phyloP scores from a whole-genome alignment of 2,113 vertebrate genomes.

The Mirza zaza region DNA sequence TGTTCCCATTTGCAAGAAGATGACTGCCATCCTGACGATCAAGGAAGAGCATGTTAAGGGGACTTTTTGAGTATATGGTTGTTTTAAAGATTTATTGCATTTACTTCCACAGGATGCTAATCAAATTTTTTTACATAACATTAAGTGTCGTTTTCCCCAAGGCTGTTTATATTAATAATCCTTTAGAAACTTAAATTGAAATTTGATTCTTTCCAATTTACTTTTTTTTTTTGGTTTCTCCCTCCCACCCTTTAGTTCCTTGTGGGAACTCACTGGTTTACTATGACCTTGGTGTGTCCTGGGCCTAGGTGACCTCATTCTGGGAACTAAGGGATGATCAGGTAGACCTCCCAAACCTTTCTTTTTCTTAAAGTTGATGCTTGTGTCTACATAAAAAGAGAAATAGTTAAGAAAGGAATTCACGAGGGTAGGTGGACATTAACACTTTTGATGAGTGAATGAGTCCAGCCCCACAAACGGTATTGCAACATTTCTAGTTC shows the following conservation, averaged over 20 bases:
- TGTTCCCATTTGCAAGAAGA: slow-evolving; percentile 62
- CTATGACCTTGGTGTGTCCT: not conserved
- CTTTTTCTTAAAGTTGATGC: not conserved
- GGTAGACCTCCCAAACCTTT: not conserved
- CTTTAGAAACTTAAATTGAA: not conserved
- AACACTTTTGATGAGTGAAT: not conserved
- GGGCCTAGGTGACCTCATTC: not conserved
- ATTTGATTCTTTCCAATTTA: not conserved
- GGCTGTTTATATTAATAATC: not conserved
- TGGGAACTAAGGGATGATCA: not conserved
- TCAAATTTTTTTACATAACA: slow-evolving; percentile 58
- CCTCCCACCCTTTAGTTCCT: not conserved
- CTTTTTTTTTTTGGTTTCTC: not conserved
- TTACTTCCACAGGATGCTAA: slow-evolving; percentile 66
- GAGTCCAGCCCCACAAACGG: not conserved
- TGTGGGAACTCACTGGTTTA: not conserved
- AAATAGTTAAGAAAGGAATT: not conserved
- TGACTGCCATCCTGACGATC: slow-evolving; percentile 48
- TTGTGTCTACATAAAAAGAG: not conserved
- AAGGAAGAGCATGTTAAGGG: not conserved
- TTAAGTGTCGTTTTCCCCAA: not conserved
- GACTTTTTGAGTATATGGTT: not conserved
- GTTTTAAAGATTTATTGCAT: slow-evolving; percentile 60
- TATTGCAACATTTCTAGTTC: fast-evolving
- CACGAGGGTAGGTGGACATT: not conserved